Evolutionary conservation across 53 echinoderm and acorn worm species (phyloP).

Genomic region (Temnopleurus reevesii): DNA sequence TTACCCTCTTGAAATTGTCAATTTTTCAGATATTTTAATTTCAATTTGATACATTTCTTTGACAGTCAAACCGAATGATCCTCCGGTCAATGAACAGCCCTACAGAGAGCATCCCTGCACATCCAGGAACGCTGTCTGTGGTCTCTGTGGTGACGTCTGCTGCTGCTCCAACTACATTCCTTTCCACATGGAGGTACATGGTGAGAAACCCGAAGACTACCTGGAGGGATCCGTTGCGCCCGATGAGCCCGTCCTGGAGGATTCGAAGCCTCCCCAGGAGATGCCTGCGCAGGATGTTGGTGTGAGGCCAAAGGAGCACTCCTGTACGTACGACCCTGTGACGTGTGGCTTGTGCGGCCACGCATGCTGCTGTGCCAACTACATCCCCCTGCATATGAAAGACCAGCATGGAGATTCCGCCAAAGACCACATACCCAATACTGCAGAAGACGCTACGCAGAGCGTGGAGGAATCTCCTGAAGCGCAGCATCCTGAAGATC

Average conservation of each 20-base stretch:
- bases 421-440: not conserved
- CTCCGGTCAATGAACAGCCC: not conserved
- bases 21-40: too few relatives aligned
- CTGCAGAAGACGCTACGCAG: not conserved
- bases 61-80: not conserved
- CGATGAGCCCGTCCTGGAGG: too few relatives aligned
- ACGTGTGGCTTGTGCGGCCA: not conserved
- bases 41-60: too few relatives aligned
- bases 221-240: not conserved
- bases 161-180: constrained; percentile 34
- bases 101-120: constrained; percentile 21
- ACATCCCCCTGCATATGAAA: constrained; percentile 17
- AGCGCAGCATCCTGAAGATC: not conserved
- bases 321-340: not conserved
- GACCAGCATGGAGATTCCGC: not conserved
- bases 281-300: not conserved
- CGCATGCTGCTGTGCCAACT: constrained; percentile 26
- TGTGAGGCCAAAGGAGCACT: not conserved
- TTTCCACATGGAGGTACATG: constrained; percentile 17
- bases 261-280: too few relatives aligned
- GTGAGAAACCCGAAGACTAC: not conserved
- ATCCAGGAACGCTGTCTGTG: not conserved
- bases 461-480: not conserved
- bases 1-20: too few relatives aligned
- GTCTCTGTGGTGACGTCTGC: constrained; percentile 13